Evolutionary conservation across 2,888 invertebrate species (phyloP).

Genomic region (Peribatodes rhomboidaria): DNA sequence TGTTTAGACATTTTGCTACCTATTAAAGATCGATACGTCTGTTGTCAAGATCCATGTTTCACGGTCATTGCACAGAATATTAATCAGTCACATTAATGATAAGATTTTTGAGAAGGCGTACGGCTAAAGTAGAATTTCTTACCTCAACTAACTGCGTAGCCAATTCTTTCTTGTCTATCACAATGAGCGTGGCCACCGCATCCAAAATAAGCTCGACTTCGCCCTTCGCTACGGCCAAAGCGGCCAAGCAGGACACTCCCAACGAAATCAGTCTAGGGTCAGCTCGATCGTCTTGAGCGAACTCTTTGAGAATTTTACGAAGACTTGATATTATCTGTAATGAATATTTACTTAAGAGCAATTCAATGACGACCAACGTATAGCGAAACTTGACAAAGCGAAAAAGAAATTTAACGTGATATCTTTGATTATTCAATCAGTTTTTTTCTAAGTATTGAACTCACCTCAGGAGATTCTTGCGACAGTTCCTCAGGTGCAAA

Average conservation of each 20-base stretch:
- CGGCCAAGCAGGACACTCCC: slow-evolving; percentile 96
- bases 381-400: no score
- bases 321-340: slow-evolving; percentile 90
- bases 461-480: slow-evolving; percentile 91
- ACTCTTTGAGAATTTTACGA: slow-evolving; percentile 28
- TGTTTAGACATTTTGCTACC: no score
- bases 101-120: no score
- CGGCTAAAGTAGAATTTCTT: slow-evolving; percentile 26
- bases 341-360: not conserved
- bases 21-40: no score
- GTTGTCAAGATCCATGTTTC: no score
- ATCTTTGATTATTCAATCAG: no score
- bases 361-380: no score
- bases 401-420: no score
- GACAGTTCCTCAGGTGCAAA: slow-evolving; percentile 95
- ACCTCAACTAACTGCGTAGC: slow-evolving; percentile 92
- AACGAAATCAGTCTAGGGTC: slow-evolving; percentile 90
- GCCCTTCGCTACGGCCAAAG: slow-evolving; percentile 96
- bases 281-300: slow-evolving; percentile 28
- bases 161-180: slow-evolving; percentile 71
- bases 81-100: not conserved
- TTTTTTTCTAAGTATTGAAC: no score
- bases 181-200: slow-evolving; percentile 94
- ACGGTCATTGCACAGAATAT: not conserved
- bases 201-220: slow-evolving; percentile 96